These are phyloP conservation scores for Rhopalosiphum padi DNA, from an alignment of 1,140 invertebrate genomes.

Conservation along the genomic window DNA sequence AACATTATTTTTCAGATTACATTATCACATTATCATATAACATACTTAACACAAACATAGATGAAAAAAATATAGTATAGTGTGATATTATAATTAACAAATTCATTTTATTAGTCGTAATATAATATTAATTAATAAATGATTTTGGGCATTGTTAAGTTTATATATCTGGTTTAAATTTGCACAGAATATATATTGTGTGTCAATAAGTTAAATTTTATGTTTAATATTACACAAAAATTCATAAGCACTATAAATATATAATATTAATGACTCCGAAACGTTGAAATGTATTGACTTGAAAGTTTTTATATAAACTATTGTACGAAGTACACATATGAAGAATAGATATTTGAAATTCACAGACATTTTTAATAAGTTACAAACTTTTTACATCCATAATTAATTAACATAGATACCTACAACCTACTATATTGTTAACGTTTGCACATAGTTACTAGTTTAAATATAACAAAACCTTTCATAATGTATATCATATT, in stretches of 20 bases:
- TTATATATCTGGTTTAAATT: not conserved
- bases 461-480: not conserved
- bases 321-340: not conserved
- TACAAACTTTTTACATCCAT: not conserved
- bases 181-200: not conserved
- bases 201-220: not conserved
- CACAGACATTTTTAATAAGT: not conserved
- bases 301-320: not conserved
- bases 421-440: no score
- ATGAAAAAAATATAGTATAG: not conserved
- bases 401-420: not conserved
- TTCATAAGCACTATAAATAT: not conserved
- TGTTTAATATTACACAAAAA: not conserved
- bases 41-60: not conserved
- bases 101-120: slow-evolving; percentile 27
- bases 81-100: not conserved
- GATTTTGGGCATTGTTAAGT: not conserved
- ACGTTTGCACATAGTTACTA: not conserved
- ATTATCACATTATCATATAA: not conserved
- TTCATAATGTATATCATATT: not conserved
- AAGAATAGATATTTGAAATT: not conserved
- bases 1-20: not conserved
- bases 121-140: not conserved
- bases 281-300: not conserved
- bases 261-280: not conserved